Conservation (phyloP, 2,113 vertebrate species). For the Taurulus bubalis region DNA sequence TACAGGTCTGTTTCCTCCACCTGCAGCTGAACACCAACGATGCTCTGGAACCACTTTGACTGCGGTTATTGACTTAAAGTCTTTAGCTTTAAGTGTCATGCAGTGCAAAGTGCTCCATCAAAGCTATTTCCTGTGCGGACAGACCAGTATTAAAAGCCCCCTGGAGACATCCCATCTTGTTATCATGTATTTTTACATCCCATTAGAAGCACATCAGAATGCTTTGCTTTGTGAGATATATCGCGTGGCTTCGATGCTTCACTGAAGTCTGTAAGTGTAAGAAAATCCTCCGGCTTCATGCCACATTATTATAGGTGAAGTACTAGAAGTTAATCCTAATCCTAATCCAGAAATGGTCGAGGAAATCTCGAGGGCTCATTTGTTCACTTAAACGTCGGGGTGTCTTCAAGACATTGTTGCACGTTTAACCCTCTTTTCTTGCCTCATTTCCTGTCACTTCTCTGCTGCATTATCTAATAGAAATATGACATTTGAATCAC, state of each 20-base stretch:
- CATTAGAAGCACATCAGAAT: background rate
- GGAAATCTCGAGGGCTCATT: background rate
- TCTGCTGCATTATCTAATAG: background rate
- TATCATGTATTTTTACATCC: background rate
- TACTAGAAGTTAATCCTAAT: background rate
- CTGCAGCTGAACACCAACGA: conserved; percentile 18
- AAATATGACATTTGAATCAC: background rate
- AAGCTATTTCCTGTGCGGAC: background rate
- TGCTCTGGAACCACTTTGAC: conserved; percentile 17
- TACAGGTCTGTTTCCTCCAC: background rate
- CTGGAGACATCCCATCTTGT: background rate
- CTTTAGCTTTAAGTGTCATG: background rate
- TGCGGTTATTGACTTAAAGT: conserved; percentile 22
- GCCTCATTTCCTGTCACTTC: background rate
- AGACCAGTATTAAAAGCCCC: background rate
- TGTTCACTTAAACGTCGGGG: background rate
- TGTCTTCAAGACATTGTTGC: background rate
- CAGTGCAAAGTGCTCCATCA: background rate
- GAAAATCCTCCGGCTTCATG: background rate
- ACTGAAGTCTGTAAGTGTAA: background rate
- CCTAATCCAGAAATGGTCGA: background rate
- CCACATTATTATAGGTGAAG: background rate
- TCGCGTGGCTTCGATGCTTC: background rate
- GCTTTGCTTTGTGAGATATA: background rate
- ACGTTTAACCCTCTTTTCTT: background rate